Percentiles rank a stretch among this genome's conserved stretches.
phyloP scores from a whole-genome alignment of 2,888 invertebrate genomes.

The Leucania comma region DNA sequence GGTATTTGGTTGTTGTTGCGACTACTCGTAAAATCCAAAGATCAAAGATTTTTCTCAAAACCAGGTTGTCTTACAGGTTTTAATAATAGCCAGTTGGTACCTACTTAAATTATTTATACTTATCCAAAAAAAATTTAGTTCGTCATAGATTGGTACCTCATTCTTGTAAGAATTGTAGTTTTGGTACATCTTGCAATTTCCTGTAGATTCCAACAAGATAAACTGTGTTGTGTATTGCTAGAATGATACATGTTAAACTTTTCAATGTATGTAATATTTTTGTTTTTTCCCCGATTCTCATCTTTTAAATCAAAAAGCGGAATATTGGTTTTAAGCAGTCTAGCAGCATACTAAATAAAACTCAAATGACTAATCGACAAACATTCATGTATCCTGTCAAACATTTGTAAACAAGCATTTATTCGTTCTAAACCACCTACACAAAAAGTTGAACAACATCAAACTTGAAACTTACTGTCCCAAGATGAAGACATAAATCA shows the following conservation, averaged over 20 bases:
- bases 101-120: background rate
- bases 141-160: background rate
- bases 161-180: background rate
- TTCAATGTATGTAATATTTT: too few relatives aligned
- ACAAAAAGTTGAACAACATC: constrained; percentile 56
- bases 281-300: background rate
- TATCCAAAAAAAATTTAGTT: background rate
- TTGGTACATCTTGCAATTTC: background rate
- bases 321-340: background rate
- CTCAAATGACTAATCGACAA: constrained; percentile 20
- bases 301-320: background rate
- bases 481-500: constrained; percentile 88
- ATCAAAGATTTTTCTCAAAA: background rate
- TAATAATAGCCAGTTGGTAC: background rate
- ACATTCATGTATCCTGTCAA: constrained; percentile 9
- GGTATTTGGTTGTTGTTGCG: background rate
- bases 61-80: background rate
- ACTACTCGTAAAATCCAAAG: background rate
- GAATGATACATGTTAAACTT: background rate
- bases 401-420: constrained; percentile 33
- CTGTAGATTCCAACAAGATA: background rate
- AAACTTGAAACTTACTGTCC: constrained; percentile 65
- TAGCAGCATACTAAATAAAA: background rate
- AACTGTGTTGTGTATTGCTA: background rate
- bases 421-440: constrained; percentile 21